phyloP scores from a whole-genome alignment of 2,797 vertebrate species.

The Esox masquinongy region DNA sequence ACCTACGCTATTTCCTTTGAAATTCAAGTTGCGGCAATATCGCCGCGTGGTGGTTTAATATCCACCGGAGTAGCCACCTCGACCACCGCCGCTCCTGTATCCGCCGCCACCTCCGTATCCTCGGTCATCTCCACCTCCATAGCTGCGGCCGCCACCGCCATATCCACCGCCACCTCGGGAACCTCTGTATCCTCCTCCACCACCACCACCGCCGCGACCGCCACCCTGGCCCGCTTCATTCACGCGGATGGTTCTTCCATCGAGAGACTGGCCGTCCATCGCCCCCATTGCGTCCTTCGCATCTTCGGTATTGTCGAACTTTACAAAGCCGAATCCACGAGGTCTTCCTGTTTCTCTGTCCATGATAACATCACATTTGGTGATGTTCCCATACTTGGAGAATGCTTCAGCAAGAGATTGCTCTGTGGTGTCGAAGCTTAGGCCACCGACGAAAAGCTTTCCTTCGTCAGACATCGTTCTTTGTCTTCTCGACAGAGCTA shows the following conservation, averaged over 20 bases:
- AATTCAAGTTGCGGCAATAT: not conserved
- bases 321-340: slow-evolving; percentile 76
- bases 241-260: slow-evolving; percentile 90
- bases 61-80: slow-evolving; percentile 30
- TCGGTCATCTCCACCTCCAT: slow-evolving; percentile 35
- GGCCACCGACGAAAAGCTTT: slow-evolving; percentile 92
- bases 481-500: not conserved
- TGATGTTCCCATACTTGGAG: slow-evolving; percentile 89
- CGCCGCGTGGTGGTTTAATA: not conserved
- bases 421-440: slow-evolving; percentile 94
- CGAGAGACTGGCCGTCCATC: slow-evolving; percentile 93
- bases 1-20: not conserved
- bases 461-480: slow-evolving; percentile 86
- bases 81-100: slow-evolving; percentile 5
- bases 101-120: slow-evolving; percentile 40
- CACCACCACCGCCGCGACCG: slow-evolving; percentile 63
- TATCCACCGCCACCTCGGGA: slow-evolving; percentile 55
- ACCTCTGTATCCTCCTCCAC: slow-evolving; percentile 52
- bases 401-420: slow-evolving; percentile 90
- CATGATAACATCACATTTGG: slow-evolving; percentile 94
- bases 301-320: slow-evolving; percentile 90
- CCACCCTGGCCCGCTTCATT: slow-evolving; percentile 93
- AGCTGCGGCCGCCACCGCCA: slow-evolving; percentile 41
- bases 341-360: slow-evolving; percentile 87
- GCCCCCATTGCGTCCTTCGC: slow-evolving; percentile 91